Conservation (phyloP, 2,797 vertebrate genomes). For the Chelonia mydas region DNA sequence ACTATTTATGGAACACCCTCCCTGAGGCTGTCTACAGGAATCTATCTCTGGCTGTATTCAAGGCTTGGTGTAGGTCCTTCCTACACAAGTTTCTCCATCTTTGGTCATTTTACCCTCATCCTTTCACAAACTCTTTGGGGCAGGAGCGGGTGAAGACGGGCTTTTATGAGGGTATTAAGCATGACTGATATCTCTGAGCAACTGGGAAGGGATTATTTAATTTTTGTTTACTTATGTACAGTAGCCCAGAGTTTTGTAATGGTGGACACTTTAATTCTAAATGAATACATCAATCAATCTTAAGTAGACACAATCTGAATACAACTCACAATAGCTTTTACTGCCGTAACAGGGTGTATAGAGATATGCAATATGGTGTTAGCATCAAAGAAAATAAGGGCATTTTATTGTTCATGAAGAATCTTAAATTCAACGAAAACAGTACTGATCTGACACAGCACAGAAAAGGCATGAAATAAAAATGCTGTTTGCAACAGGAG, state of each 20-base stretch:
- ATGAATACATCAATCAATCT: not conserved
- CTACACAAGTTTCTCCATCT: not conserved
- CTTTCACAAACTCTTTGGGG: not conserved
- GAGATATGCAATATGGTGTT: not conserved
- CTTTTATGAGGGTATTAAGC: not conserved
- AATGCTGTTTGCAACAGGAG: constrained; percentile 5
- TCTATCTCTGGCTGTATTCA: not conserved
- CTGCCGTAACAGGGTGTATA: not conserved
- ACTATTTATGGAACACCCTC: not conserved
- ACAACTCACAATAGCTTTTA: not conserved
- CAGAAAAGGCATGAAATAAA: constrained; percentile 21
- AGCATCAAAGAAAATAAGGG: not conserved
- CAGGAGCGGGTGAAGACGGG: not conserved
- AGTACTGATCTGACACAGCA: not conserved
- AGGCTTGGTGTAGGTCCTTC: not conserved
- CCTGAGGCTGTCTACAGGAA: not conserved
- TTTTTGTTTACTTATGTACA: not conserved
- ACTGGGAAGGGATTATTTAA: not conserved
- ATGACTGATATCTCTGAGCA: not conserved
- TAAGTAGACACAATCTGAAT: not conserved
- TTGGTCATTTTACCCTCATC: not conserved
- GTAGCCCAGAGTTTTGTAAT: not conserved
- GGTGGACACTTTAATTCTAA: not conserved
- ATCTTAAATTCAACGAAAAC: constrained; percentile 27
- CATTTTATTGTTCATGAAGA: not conserved